Percentiles rank a stretch among this genome's conserved stretches.
phyloP scores from a whole-genome alignment of 2,113 vertebrate genomes.

The Typhlomys cinereus region DNA sequence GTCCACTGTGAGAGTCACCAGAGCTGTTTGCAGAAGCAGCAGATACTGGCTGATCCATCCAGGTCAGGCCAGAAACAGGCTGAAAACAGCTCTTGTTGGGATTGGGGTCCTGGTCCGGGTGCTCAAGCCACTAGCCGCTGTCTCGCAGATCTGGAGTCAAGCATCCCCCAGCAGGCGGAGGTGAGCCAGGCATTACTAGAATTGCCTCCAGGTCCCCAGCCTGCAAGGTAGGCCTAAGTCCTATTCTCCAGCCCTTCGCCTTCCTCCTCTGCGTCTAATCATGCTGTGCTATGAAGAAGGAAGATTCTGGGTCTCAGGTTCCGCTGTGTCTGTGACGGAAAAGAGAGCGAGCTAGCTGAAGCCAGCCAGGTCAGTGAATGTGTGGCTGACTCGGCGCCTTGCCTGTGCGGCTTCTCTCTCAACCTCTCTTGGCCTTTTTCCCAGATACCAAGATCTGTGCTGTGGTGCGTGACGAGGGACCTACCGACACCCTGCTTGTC shows the following conservation, averaged over 20 bases:
- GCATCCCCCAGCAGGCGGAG: background rate
- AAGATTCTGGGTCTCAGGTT: background rate
- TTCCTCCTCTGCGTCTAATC: background rate
- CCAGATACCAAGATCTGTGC: background rate
- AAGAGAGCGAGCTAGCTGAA: background rate
- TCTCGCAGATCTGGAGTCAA: background rate
- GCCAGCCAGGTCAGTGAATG: background rate
- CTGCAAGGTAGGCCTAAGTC: background rate
- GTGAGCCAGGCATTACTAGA: background rate
- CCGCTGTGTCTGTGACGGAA: background rate
- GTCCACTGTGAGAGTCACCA: background rate
- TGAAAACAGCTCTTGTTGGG: background rate
- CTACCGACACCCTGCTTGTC: background rate
- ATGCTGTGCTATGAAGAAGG: background rate
- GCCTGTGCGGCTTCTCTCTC: background rate
- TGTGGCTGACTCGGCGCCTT: background rate
- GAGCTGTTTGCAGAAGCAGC: background rate
- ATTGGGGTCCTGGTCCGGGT: background rate
- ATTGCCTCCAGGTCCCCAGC: background rate
- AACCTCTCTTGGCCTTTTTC: background rate
- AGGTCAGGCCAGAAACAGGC: background rate
- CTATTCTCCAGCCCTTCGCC: background rate
- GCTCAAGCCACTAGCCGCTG: background rate
- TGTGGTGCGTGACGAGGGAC: background rate
- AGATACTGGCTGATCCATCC: background rate